These are phyloP conservation scores for Diaphora mendica DNA, from an alignment of 2,888 invertebrate genomes.

Conservation along the genomic window DNA sequence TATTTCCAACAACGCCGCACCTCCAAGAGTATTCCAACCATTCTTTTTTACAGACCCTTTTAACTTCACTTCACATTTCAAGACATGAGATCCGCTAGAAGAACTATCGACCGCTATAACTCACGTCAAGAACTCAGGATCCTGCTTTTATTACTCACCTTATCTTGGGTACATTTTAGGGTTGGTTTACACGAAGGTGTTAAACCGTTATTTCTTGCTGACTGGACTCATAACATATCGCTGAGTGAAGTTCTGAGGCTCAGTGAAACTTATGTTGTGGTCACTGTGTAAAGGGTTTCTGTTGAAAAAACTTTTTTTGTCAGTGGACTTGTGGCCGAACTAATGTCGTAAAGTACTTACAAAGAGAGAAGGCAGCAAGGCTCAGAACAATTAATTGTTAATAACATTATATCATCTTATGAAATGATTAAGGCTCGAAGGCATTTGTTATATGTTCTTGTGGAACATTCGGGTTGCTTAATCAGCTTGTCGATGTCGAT, in stretches of 20 bases:
- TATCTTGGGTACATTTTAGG: conserved; percentile 44
- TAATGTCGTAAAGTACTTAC: background rate
- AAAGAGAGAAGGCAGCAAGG: background rate
- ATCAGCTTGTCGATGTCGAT: background rate
- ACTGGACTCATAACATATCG: conserved; percentile 2
- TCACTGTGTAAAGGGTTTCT: background rate
- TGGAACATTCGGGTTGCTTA: background rate
- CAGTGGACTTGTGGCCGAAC: background rate
- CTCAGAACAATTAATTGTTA: background rate
- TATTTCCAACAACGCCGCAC: background rate
- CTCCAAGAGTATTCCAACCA: conserved; percentile 38
- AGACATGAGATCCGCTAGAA: conserved; percentile 50
- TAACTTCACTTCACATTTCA: conserved; percentile 52
- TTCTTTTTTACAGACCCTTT: conserved; percentile 57
- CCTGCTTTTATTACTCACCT: conserved; percentile 53
- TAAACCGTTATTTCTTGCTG: conserved; percentile 6
- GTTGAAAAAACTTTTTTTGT: background rate
- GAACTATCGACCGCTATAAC: conserved; percentile 55
- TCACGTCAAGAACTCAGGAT: conserved; percentile 48
- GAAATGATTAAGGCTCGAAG: background rate
- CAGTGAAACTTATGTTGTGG: background rate
- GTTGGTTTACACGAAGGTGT: conserved; percentile 5
- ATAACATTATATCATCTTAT: background rate
- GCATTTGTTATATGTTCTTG: background rate
- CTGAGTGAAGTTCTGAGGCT: background rate